A percentile compares a stretch with the other conserved stretches of the same genome.
Conservation (phyloP, 2,113 vertebrate species). For the Ranitomeya imitator region DNA sequence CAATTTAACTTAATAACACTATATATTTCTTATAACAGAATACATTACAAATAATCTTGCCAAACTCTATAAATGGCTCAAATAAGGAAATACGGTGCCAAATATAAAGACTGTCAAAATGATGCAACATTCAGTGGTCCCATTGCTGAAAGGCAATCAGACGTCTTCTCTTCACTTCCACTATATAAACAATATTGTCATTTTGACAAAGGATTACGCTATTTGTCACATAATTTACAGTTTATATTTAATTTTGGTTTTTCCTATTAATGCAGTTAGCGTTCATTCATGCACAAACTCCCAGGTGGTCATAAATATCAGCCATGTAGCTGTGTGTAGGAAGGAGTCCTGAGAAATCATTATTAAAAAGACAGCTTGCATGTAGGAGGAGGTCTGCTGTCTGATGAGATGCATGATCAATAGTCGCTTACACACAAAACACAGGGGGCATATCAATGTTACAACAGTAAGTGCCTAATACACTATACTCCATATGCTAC, state of each 20-base stretch:
- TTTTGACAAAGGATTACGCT: not conserved
- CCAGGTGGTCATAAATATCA: not conserved
- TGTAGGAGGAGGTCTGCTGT: not conserved
- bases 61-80: not conserved
- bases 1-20: no score
- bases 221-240: not conserved
- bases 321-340: not conserved
- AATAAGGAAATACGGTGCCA: not conserved
- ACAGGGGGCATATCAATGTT: not conserved
- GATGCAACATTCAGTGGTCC: not conserved
- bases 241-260: not conserved
- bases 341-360: not conserved
- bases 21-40: not conserved
- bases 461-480: not conserved
- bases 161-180: not conserved
- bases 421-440: not conserved
- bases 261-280: not conserved
- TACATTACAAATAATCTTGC: not conserved
- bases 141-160: not conserved
- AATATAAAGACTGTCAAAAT: not conserved
- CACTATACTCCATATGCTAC: not conserved
- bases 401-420: not conserved
- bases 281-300: not conserved
- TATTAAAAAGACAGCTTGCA: not conserved
- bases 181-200: not conserved